These are phyloP conservation scores for Nomada fucata DNA, from an alignment of 2,888 invertebrate species.

Conservation along the genomic window DNA sequence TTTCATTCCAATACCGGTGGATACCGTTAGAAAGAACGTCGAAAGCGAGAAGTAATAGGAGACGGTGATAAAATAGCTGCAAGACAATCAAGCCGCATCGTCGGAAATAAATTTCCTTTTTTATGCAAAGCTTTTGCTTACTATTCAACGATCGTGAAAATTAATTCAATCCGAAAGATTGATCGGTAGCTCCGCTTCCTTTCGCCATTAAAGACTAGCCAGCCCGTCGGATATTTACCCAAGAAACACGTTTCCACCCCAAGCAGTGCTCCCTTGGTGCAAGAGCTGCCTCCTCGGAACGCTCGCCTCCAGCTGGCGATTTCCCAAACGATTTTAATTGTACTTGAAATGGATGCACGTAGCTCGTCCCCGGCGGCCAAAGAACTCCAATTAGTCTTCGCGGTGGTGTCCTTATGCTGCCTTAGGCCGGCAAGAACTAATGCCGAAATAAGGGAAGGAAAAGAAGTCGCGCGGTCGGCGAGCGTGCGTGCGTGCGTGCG, in stretches of 20 bases:
- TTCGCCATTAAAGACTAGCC: no score
- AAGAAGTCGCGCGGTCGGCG: slow-evolving; percentile 47
- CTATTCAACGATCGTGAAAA: no score
- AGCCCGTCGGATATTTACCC: not conserved
- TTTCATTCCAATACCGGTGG: no score
- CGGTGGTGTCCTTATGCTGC: slow-evolving; percentile 64
- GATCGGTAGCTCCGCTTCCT: not conserved
- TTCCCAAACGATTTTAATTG: slow-evolving; percentile 59
- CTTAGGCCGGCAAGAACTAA: slow-evolving; percentile 58
- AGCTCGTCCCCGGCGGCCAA: slow-evolving; percentile 48
- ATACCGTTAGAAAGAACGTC: no score
- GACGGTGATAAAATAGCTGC: no score
- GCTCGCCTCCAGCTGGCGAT: slow-evolving; percentile 25
- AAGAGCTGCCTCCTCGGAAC: not conserved
- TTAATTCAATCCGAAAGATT: not conserved
- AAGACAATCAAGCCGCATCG: no score
- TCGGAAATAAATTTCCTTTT: no score
- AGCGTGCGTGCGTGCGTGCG: slow-evolving; percentile 35
- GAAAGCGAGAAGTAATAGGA: no score
- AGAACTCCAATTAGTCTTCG: slow-evolving; percentile 69
- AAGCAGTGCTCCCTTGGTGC: not conserved
- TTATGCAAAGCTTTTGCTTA: no score
- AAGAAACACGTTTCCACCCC: not conserved
- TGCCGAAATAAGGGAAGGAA: slow-evolving; percentile 69
- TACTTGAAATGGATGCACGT: slow-evolving; percentile 52